A percentile compares a stretch with the other conserved stretches of the same genome.
Conservation (phyloP, 2,797 vertebrate species). For the Anniella stebbinsi region DNA sequence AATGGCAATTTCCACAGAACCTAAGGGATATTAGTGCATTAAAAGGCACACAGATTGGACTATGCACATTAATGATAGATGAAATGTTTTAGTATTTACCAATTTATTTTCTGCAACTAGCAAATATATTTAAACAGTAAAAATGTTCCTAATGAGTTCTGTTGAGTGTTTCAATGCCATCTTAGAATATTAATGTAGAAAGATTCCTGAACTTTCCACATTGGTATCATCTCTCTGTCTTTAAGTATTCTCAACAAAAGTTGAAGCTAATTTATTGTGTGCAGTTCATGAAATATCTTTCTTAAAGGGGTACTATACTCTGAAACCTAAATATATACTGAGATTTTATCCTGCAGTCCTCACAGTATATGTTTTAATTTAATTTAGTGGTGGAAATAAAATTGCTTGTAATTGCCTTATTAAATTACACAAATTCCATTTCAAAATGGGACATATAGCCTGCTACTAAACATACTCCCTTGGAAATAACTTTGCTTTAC, state of each 20-base stretch:
- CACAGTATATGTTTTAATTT: background rate
- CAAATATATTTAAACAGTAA: constrained; percentile 48
- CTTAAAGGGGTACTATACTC: background rate
- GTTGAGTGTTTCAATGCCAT: constrained; percentile 12
- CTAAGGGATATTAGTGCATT: constrained; percentile 6
- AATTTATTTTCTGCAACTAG: constrained; percentile 14
- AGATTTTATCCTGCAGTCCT: constrained; percentile 1
- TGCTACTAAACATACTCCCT: background rate
- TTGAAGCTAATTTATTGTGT: constrained; percentile 9
- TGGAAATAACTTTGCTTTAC: background rate
- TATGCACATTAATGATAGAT: constrained; percentile 26
- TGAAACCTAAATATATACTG: constrained; percentile 5
- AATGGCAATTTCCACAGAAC: constrained; percentile 48
- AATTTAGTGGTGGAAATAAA: background rate
- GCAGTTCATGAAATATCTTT: constrained; percentile 6
- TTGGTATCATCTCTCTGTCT: constrained; percentile 18
- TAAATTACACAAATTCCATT: background rate
- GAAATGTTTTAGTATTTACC: background rate
- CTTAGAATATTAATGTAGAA: constrained; percentile 37
- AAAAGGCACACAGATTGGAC: constrained; percentile 40
- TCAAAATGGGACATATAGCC: background rate
- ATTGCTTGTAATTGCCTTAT: background rate
- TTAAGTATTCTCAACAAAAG: constrained; percentile 20
- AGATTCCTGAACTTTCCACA: constrained; percentile 36
- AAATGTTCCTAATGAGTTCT: constrained; percentile 34